These are phyloP conservation scores for Rhabdomys dilectus DNA, from an alignment of 2,113 vertebrate species.

Conservation along the genomic window DNA sequence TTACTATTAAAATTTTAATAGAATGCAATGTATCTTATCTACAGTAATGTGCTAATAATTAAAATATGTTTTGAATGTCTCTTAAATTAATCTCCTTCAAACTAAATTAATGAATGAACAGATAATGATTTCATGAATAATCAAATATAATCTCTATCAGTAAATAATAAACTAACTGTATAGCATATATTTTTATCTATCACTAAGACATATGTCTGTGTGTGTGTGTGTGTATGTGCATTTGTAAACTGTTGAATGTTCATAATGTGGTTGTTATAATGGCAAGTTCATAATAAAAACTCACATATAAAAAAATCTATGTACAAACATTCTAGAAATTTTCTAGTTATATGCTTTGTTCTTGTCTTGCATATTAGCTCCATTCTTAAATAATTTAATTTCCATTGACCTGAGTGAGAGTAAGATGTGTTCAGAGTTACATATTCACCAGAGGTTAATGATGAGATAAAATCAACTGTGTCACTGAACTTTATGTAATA, in stretches of 20 bases:
- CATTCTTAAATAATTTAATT: background rate
- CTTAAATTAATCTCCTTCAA: slow-evolving; percentile 26
- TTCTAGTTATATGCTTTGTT: background rate
- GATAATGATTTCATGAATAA: background rate
- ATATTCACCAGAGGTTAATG: background rate
- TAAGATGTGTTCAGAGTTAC: background rate
- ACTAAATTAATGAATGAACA: background rate
- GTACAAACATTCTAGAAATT: slow-evolving; percentile 4
- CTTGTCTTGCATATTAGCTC: slow-evolving; percentile 29
- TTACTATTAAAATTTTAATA: background rate
- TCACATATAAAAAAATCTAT: background rate
- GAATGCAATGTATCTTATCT: background rate
- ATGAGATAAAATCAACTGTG: background rate
- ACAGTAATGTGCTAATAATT: background rate
- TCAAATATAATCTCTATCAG: background rate
- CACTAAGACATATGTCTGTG: background rate
- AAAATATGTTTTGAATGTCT: background rate
- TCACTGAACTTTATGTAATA: background rate
- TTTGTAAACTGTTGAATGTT: background rate
- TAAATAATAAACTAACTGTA: background rate
- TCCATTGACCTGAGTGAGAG: background rate
- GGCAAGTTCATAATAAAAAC: background rate
- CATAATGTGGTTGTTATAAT: background rate
- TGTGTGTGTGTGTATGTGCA: too few species aligned
- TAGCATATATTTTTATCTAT: background rate